Evolutionary conservation across 2,888 invertebrate species (phyloP).

Genomic region (Craniophora ligustri): DNA sequence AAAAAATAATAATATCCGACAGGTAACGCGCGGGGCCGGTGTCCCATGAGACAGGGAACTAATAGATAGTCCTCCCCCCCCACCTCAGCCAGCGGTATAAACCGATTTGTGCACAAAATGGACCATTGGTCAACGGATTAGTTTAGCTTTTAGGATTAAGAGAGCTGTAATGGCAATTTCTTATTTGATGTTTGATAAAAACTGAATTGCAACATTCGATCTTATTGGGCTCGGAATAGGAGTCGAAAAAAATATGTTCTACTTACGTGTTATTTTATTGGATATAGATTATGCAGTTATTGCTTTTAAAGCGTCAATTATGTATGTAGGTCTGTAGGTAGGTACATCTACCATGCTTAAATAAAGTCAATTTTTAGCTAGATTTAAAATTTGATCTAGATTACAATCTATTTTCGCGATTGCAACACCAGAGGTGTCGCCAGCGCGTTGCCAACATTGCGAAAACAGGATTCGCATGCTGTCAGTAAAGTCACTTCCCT

Average conservation of each 20-base stretch:
- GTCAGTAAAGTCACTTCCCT: no score
- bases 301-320: no score
- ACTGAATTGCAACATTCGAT: slow-evolving; percentile 1
- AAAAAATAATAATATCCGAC: slow-evolving; percentile 51
- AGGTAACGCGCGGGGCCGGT: slow-evolving; percentile 42
- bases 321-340: no score
- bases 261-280: no score
- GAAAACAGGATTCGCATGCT: no score
- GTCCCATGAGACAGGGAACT: slow-evolving; percentile 43
- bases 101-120: slow-evolving; percentile 53
- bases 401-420: no score
- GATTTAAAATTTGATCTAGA: no score
- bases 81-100: slow-evolving; percentile 30
- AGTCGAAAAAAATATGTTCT: not conserved
- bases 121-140: slow-evolving; percentile 56
- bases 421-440: no score
- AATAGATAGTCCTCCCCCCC: slow-evolving; percentile 49
- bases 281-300: no score
- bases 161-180: slow-evolving; percentile 16
- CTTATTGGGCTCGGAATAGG: not conserved
- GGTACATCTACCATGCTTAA: no score
- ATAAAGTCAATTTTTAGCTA: no score
- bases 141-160: slow-evolving; percentile 50
- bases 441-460: no score
- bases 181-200: slow-evolving; percentile 16